A percentile compares a stretch with the other conserved stretches of the same genome.
Evolutionary conservation across 2,113 vertebrate genomes (phyloP).

Genomic region (Colaptes auratus): DNA sequence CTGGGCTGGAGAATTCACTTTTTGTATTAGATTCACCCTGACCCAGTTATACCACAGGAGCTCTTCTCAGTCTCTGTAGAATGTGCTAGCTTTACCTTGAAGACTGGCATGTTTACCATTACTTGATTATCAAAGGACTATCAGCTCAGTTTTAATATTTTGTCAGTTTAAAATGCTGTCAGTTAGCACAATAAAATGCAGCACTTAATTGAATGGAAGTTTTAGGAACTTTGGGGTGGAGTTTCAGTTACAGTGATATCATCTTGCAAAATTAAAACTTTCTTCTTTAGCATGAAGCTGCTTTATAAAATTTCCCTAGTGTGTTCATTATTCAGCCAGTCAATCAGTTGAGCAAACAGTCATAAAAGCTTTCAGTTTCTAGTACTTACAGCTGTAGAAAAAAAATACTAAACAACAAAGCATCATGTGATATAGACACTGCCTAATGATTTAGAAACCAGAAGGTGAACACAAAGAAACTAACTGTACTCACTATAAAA

Average conservation of each 20-base stretch:
- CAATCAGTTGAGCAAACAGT: background rate
- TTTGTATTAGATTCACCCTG: background rate
- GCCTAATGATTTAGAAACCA: background rate
- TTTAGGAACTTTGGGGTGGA: background rate
- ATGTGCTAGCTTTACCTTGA: background rate
- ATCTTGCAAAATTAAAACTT: background rate
- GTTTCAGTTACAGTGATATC: background rate
- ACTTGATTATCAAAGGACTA: background rate
- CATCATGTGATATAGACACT: background rate
- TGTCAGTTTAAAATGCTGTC: background rate
- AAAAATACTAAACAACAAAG: background rate
- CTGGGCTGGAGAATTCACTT: background rate
- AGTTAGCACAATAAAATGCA: background rate
- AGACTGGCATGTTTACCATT: background rate
- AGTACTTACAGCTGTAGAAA: background rate
- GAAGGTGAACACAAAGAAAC: background rate
- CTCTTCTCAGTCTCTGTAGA: background rate
- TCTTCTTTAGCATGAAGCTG: background rate
- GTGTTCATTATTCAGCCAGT: background rate
- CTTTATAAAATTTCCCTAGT: background rate
- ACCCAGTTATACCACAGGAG: background rate
- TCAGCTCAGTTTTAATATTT: background rate
- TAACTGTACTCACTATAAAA: background rate
- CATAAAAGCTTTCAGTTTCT: background rate
- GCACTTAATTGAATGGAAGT: background rate